phyloP scores from a whole-genome alignment of 2,888 invertebrate genomes.

The Xiphydria camelus region DNA sequence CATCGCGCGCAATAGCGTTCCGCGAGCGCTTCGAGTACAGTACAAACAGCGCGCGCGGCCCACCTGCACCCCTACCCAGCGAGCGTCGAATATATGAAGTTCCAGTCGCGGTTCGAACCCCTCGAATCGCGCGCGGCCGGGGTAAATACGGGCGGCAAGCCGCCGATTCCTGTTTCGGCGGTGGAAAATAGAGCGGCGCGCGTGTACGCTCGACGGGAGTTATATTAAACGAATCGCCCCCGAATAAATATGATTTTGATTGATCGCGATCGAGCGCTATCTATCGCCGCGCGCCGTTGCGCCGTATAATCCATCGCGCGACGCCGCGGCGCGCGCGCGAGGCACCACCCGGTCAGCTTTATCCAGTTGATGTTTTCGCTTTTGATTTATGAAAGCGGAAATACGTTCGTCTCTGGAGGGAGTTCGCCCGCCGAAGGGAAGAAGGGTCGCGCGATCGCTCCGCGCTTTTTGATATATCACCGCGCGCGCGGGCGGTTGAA shows the following conservation, averaged over 20 bases:
- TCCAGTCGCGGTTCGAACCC: not conserved
- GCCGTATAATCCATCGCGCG: not conserved
- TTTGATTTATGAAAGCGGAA: conserved; percentile 29
- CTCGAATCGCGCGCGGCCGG: not conserved
- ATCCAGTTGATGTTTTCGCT: conserved; percentile 16
- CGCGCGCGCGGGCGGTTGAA: too few relatives aligned
- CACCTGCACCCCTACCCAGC: too few relatives aligned
- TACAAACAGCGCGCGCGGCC: not conserved
- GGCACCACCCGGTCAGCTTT: not conserved
- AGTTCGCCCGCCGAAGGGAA: too few relatives aligned
- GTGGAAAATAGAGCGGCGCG: not conserved
- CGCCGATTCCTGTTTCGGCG: not conserved
- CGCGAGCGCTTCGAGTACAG: not conserved
- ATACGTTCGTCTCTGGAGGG: conserved; percentile 5
- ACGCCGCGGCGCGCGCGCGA: not conserved
- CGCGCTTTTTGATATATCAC: too few relatives aligned
- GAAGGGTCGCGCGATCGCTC: too few relatives aligned
- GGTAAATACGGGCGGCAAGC: not conserved
- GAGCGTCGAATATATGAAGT: not conserved
- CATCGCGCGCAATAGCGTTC: too few relatives aligned
- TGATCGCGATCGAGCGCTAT: conserved; percentile 27
- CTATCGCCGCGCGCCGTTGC: not conserved
- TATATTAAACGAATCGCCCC: conserved; percentile 15
- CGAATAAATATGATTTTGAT: conserved; percentile 38
- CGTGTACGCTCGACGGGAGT: not conserved